These are phyloP conservation scores for Psix sp. DNA, from an alignment of 1,140 invertebrate genomes.

Conservation along the genomic window DNA sequence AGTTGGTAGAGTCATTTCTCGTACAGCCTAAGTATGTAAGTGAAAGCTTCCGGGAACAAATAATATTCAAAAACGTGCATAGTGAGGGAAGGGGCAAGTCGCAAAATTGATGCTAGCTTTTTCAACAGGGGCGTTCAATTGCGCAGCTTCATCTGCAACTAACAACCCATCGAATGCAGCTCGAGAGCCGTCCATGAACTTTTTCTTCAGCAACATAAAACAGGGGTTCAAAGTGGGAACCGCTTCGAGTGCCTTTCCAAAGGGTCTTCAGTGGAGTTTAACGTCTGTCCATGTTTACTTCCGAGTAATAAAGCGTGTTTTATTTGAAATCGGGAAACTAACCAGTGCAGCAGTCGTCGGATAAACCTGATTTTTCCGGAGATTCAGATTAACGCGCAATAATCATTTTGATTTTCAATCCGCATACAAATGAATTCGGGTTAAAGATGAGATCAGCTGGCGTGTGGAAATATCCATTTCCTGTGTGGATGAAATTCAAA, in stretches of 20 bases:
- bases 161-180: slow-evolving; percentile 29
- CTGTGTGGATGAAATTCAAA: slow-evolving; percentile 12
- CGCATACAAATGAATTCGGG: neutral
- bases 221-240: slow-evolving; percentile 19
- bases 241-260: slow-evolving; percentile 3
- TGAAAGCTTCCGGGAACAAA: too few species aligned
- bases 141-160: slow-evolving; percentile 21
- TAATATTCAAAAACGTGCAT: too few species aligned
- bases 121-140: slow-evolving; percentile 3
- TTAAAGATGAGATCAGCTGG: neutral
- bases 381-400: neutral
- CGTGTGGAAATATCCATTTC: neutral
- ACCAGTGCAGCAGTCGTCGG: too few species aligned
- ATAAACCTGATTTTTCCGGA: neutral
- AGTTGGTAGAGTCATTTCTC: too few species aligned
- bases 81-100: too few species aligned
- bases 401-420: neutral
- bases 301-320: slow-evolving; percentile 5
- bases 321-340: slow-evolving; percentile 4
- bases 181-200: slow-evolving; percentile 24
- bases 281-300: slow-evolving; percentile 10
- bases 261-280: slow-evolving; percentile 6
- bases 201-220: slow-evolving; percentile 17
- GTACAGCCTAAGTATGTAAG: too few species aligned
- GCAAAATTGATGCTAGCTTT: slow-evolving; percentile 10